Base-by-base conservation (phyloP, 2,797 vertebrate genomes). In the Avahi laniger region DNA sequence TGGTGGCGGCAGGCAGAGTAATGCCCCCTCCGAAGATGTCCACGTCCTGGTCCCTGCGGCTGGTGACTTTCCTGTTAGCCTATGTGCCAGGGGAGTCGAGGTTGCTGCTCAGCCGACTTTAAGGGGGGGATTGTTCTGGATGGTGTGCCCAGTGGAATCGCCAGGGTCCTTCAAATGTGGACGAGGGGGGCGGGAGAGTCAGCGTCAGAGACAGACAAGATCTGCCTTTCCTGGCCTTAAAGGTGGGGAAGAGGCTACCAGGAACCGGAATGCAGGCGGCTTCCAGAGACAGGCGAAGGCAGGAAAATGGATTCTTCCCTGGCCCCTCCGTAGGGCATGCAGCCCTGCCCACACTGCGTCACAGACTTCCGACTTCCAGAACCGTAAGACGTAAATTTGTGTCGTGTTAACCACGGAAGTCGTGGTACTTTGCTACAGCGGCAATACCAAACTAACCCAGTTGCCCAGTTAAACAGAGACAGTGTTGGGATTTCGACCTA, bases 221-320 rank as follows among this genome's bases (percentile, higher is more conserved):
- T 4, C 1, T 10, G 7, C 43, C 43, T 33, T 38, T 33, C 10
- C n/a, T 38, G 72, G 20, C 72, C 35, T 30, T 22, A 24, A 38
- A 22, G n/a, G 6, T 13, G 4, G 24, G 61, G 57, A 35, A 63
- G 57, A 38, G 86, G 35, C 48, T 26, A 20, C 17, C 2, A 30
- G 0, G 1, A 18, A 11, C 35, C 11, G 20, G 41, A 2, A 30
- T 5, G 1, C 7, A 43, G 59, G 28, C 28, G 22, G 8, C 22
- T 54, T 41, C 38, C 2, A 59, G 35, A n/a, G 8, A 30, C 50
- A 1, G 20, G 28, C 4, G 22, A 54, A 57, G 28, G 50, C 35
- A 57, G 41, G 50, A 43, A 7, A 33, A 28, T 15, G 69, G 38
- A 72, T 43, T 15, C 24, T 43, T 28, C 5, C 11, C 35, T 3